These are phyloP conservation scores for Onychomys leucogaster DNA, from an alignment of 2,797 vertebrate genomes.

Conservation along the genomic window DNA sequence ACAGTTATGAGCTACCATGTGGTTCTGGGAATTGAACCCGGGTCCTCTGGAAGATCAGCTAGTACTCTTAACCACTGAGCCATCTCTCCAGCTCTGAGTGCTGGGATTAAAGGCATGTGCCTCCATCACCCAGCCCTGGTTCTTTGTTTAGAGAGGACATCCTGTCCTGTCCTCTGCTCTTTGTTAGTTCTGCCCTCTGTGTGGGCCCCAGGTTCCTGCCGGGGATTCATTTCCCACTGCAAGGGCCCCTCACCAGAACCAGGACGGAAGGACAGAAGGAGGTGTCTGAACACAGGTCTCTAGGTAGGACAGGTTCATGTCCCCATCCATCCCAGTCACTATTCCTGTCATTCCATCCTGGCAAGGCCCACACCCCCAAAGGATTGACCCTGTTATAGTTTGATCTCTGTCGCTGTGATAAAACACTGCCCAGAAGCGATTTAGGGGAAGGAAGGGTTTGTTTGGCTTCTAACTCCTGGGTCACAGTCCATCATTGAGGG, in stretches of 20 bases:
- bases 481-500: background rate
- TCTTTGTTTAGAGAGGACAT: background rate
- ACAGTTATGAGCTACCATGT: background rate
- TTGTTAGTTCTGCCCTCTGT: background rate
- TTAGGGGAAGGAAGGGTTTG: background rate
- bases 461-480: background rate
- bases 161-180: background rate
- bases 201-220: background rate
- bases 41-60: too few species aligned
- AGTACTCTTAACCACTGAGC: background rate
- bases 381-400: background rate
- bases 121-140: background rate
- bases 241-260: background rate
- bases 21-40: background rate
- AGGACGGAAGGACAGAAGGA: background rate
- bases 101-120: background rate
- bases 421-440: background rate
- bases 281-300: background rate
- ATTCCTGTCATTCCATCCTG: background rate
- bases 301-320: background rate
- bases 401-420: background rate
- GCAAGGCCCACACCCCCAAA: background rate
- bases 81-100: background rate
- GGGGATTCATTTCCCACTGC: background rate
- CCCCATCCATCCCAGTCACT: background rate